These are phyloP conservation scores for Cosmorhoe ocellata DNA, from an alignment of 2,888 invertebrate genomes.

Conservation along the genomic window DNA sequence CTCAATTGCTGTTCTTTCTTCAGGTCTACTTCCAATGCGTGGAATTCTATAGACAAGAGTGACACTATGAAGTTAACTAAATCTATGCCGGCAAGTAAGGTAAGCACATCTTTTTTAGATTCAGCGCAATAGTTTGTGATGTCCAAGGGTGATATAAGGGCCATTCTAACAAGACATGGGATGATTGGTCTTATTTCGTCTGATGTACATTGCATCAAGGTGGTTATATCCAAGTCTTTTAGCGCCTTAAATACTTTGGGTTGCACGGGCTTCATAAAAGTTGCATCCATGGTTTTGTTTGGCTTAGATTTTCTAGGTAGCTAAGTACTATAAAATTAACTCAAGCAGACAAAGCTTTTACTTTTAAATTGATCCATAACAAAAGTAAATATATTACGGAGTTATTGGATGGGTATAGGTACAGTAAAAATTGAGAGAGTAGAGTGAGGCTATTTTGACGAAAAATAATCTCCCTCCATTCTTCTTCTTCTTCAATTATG, in stretches of 20 bases:
- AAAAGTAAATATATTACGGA: too few relatives aligned
- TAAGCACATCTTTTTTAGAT: slow-evolving; percentile 92
- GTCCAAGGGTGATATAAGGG: slow-evolving; percentile 92
- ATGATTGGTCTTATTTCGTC: slow-evolving; percentile 94
- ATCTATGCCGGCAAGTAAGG: slow-evolving; percentile 95
- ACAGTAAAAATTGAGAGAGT: too few relatives aligned
- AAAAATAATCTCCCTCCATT: too few relatives aligned
- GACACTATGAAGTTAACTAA: slow-evolving; percentile 97
- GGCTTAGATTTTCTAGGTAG: too few relatives aligned
- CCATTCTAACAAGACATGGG: slow-evolving; percentile 96
- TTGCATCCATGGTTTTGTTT: slow-evolving; percentile 53
- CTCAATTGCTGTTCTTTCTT: slow-evolving; percentile 95
- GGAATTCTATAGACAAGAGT: slow-evolving; percentile 96
- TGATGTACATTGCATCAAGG: slow-evolving; percentile 87
- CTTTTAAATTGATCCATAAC: too few relatives aligned
- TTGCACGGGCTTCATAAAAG: slow-evolving; percentile 82
- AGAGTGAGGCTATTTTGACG: too few relatives aligned
- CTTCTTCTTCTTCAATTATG: too few relatives aligned
- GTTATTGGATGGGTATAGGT: too few relatives aligned
- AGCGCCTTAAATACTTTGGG: slow-evolving; percentile 90
- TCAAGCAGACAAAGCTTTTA: too few relatives aligned
- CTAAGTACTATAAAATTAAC: too few relatives aligned
- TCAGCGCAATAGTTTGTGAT: slow-evolving; percentile 91
- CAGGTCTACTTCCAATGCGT: slow-evolving; percentile 94
- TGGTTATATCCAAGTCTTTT: slow-evolving; percentile 90